These are phyloP conservation scores for Trachelipus rathkii DNA, from an alignment of 1,140 invertebrate species.

Conservation along the genomic window DNA sequence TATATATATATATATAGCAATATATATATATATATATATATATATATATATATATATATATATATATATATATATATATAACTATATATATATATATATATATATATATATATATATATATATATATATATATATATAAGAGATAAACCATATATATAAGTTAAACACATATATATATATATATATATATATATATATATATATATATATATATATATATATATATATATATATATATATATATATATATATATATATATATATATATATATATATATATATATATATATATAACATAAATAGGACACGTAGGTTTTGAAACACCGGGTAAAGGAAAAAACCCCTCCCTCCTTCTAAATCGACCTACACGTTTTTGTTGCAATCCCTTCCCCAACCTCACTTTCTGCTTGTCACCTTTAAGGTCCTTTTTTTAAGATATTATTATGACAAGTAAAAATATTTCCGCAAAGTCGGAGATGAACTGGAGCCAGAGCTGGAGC, in stretches of 20 bases:
- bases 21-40: slow-evolving; percentile 32
- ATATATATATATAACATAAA: slow-evolving; percentile 4
- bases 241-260: slow-evolving; percentile 10
- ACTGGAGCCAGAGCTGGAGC: too few relatives aligned
- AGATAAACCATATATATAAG: too few relatives aligned
- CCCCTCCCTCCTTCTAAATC: too few relatives aligned
- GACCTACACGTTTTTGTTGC: too few relatives aligned
- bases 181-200: not conserved
- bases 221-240: slow-evolving; percentile 31
- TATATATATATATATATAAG: slow-evolving; percentile 8
- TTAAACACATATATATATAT: not conserved
- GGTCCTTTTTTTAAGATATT: too few relatives aligned
- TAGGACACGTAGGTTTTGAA: too few relatives aligned
- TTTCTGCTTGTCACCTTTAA: too few relatives aligned
- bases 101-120: slow-evolving; percentile 17
- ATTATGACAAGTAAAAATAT: too few relatives aligned
- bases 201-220: slow-evolving; percentile 20
- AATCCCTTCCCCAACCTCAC: too few relatives aligned
- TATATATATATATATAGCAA: slow-evolving; percentile 28
- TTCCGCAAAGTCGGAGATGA: too few relatives aligned
- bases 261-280: slow-evolving; percentile 16
- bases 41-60: slow-evolving; percentile 27
- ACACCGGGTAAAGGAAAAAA: too few relatives aligned
- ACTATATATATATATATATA: not conserved
- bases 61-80: slow-evolving; percentile 26